These are phyloP conservation scores for Virgularia gustaviana DNA, from an alignment of 92 coral and sea anemone genomes.

Conservation along the genomic window DNA sequence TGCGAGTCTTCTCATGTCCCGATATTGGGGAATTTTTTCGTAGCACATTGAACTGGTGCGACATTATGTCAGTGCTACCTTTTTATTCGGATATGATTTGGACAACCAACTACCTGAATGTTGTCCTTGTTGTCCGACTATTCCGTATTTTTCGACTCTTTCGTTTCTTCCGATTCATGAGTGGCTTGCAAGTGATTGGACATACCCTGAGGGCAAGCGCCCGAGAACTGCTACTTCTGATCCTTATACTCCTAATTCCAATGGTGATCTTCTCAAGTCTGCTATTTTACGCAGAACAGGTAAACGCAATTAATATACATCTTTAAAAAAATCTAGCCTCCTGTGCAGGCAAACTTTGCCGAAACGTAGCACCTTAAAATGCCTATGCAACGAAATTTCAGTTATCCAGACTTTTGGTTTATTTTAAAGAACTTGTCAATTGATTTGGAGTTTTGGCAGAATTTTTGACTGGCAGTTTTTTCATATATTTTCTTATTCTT, in stretches of 20 bases:
- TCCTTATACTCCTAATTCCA: conserved; percentile 79
- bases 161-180: conserved; percentile 98
- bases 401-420: too few species aligned
- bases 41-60: conserved; percentile 90
- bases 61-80: conserved; percentile 81
- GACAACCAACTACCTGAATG: conserved; percentile 45
- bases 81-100: conserved; percentile 67
- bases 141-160: conserved; percentile 94
- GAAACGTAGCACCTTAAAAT: too few species aligned
- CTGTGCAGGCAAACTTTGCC: too few species aligned
- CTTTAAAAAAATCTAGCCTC: too few species aligned
- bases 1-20: conserved; percentile 75
- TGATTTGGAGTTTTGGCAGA: too few species aligned
- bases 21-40: conserved; percentile 53
- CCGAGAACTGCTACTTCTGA: conserved; percentile 74
- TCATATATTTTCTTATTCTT: too few species aligned
- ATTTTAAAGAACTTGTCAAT: too few species aligned
- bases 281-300: conserved; percentile 82
- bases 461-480: too few species aligned
- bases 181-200: conserved; percentile 99
- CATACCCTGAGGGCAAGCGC: conserved; percentile 98
- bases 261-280: conserved; percentile 98
- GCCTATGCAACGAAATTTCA: too few species aligned
- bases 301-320: too few species aligned
- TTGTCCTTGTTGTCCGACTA: conserved; percentile 84